Base-by-base conservation (phyloP, 2,113 vertebrate genomes). In the Larimichthys polyactis region DNA sequence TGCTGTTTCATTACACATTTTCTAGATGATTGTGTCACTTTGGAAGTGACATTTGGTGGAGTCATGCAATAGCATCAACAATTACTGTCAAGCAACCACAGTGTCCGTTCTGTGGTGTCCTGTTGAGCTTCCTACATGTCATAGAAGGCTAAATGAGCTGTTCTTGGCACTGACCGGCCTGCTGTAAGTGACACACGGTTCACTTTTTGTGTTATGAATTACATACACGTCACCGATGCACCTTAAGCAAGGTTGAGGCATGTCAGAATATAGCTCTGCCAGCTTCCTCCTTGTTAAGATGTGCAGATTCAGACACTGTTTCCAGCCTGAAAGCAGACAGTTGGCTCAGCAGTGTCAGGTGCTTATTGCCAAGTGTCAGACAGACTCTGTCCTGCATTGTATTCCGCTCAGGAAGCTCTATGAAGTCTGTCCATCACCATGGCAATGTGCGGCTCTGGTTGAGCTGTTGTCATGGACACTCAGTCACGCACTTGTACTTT, bases 401-500 rank as follows among this genome's bases (percentile, higher is more conserved):
- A 48, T 24, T 69, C 11, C 55, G 20, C 75, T 87, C 69, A 44
- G 52, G 27, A 75, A 49, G 78, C 68, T 81, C 48, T 58, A 71
- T 77, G 60, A 58, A 67, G 65, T 75, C 81, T 11, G 51, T 58
- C 54, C 43, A 82, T 90, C 81, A 72, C 86, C 81, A 88, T 91
- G 88, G 82, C 71, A 83, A 89, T 75, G 62, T 43, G 15, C 62
- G 46, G 75, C 80, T 74, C 49, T 73, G 73, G 80, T 60, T 64
- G 71, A 64, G 69, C 85, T 71, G 87, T 93, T 88, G 81, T 90
- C 93, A 91, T 92, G 90, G 80, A n/a, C 75, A 71, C 77, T 82
- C 60, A 22, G 73, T 78, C 72, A 54, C 58, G n/a, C 69, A 80
- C 59, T 77, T 49, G 59, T 55, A 36, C 71, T 68, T 59, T 19